Base-by-base conservation (phyloP, 2,113 vertebrate genomes). In the Rhabdornis inornatus region DNA sequence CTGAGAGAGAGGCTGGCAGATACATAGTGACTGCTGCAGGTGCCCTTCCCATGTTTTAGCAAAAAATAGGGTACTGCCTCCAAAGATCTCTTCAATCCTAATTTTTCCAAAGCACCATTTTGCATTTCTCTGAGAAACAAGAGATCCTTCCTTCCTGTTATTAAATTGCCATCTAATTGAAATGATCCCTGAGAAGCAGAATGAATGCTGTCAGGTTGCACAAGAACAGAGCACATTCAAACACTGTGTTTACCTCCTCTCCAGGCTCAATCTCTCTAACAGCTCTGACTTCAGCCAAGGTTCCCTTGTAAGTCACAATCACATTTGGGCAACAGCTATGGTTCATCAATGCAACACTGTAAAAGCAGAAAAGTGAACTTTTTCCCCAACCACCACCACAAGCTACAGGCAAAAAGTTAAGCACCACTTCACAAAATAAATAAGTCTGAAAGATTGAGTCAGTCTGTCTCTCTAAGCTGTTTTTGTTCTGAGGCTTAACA, bases 281-380 rank as follows among this genome's bases (percentile, higher is more conserved):
- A 3, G 99, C 99, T 95, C 99, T 98, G 42, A 99, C 97, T 94
- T 99, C 98, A 2, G 99, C 99, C 31, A 98, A 61, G 10, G 98
- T 99, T 61, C 99, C 99, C 61, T 98, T 98, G 91, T 98, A 99
- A 25, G 99, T 99, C 87, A 99, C 99, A 15, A 99, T 99, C 96
- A 99, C 99, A 44, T 98, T 99, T 76, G 99, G 99, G 49, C 98
- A 98, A 84, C 99, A 99, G 96, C 99, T 99, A 95, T 99, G 99
- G 97, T 99, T 99, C 97, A 99, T 98, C 80, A 99, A 79, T 0
- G 99, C 99, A 70, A 99, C 98, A 27, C 99, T 99, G 83, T 25
- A 97, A 89, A 83, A 87, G 61, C 4, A 94, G 50, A 74, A 83
- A 78, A 88, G 78, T 27, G 47, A 68, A 64, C 8, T 25, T 72